Conservation (phyloP, 2,888 invertebrate species). For the Tipula unca region DNA sequence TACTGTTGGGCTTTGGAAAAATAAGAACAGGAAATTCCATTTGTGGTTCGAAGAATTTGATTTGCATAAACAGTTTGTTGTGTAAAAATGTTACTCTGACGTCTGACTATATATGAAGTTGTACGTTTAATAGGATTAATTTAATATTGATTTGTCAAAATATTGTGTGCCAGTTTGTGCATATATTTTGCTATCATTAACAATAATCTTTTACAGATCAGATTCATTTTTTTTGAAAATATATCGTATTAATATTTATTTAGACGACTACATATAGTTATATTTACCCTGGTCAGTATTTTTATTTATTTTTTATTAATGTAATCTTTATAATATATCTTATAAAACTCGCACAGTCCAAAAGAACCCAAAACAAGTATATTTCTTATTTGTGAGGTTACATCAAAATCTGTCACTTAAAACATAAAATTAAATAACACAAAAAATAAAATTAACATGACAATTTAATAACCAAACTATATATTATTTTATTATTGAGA, state of each 20-base stretch:
- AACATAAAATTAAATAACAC: not conserved
- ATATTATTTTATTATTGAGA: not conserved
- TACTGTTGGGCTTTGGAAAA: not conserved
- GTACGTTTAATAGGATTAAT: not conserved
- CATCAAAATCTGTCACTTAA: not conserved
- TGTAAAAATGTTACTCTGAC: too few relatives aligned
- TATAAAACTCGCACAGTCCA: not conserved
- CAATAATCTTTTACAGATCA: not conserved
- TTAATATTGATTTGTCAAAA: not conserved
- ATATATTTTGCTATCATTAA: not conserved
- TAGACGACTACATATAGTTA: not conserved
- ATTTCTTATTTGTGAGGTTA: not conserved
- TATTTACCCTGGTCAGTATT: not conserved
- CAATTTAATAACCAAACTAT: not conserved
- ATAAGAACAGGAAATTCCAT: not conserved
- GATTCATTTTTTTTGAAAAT: too few relatives aligned
- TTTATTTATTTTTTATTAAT: not conserved
- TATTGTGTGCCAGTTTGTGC: not conserved
- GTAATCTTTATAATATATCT: not conserved
- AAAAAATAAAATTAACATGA: not conserved
- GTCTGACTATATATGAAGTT: too few relatives aligned
- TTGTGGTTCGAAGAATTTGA: not conserved
- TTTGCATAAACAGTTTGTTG: not conserved
- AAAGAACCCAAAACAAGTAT: not conserved
- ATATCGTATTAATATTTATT: too few relatives aligned